A percentile compares a stretch with the other conserved stretches of the same genome.
These are phyloP conservation scores for Empidonax traillii DNA, from an alignment of 2,113 vertebrate species.

Conservation along the genomic window DNA sequence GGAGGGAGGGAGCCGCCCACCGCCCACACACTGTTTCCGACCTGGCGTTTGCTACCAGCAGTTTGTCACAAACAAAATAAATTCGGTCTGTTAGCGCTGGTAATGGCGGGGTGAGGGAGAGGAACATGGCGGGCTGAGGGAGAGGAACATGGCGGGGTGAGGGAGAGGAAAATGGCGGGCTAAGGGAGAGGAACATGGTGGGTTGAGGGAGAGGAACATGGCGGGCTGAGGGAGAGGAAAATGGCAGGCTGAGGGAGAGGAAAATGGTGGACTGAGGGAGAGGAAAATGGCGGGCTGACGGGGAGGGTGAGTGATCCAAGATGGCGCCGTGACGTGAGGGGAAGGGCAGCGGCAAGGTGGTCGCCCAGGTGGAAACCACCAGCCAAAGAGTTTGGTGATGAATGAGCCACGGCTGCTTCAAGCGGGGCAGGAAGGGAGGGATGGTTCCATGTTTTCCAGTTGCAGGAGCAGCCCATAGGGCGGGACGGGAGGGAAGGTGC, in stretches of 20 bases:
- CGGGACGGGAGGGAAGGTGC: neutral
- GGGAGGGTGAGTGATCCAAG: neutral
- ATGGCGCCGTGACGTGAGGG: neutral
- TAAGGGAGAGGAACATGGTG: neutral
- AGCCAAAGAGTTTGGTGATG: fast-evolving
- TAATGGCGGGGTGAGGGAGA: neutral
- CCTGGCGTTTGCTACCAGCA: neutral
- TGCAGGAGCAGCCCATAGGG: neutral
- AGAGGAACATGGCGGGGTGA: neutral
- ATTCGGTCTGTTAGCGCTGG: neutral
- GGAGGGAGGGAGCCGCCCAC: neutral
- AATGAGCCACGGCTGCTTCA: fast-evolving
- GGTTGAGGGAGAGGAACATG: too few relatives aligned
- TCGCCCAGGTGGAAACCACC: fast-evolving
- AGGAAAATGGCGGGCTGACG: neutral
- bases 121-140: neutral
- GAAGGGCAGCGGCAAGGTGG: fast-evolving
- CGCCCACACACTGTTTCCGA: constrained; percentile 55
- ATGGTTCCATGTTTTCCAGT: fast-evolving
- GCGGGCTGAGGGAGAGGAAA: too few relatives aligned
- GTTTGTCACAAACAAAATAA: neutral
- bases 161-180: neutral
- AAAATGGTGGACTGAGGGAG: too few relatives aligned
- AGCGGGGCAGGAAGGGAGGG: neutral
- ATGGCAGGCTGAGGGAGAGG: too few relatives aligned